These are phyloP conservation scores for Oryctes rhinoceros DNA, from an alignment of 1,140 invertebrate species.

Conservation along the genomic window DNA sequence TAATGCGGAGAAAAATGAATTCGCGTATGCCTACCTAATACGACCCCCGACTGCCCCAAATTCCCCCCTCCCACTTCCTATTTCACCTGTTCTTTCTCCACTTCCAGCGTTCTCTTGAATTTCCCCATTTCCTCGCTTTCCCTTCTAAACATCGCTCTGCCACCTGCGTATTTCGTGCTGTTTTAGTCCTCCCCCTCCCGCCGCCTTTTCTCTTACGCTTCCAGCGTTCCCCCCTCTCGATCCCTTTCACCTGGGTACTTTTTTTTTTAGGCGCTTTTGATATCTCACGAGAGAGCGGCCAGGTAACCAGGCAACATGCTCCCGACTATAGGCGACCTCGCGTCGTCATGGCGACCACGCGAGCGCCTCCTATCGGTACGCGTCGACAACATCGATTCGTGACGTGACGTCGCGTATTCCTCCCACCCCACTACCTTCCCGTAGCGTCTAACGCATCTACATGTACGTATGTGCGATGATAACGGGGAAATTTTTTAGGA, in stretches of 20 bases:
- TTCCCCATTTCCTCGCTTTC: too few species aligned
- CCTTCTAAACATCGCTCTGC: not conserved
- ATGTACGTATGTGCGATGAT: too few species aligned
- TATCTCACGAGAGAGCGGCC: not conserved
- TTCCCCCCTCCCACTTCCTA: not conserved
- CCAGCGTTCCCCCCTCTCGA: not conserved
- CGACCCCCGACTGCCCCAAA: not conserved
- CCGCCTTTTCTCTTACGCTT: not conserved
- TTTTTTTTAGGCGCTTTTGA: not conserved
- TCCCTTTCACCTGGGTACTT: conserved; percentile 3
- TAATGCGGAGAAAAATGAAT: not conserved
- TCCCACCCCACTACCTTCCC: not conserved
- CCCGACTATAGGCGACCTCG: not conserved
- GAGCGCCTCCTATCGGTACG: conserved; percentile 2
- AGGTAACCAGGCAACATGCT: conserved; percentile 2
- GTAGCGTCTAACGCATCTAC: not conserved
- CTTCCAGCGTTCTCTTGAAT: not conserved
- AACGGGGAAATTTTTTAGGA: not conserved
- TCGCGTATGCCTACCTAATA: not conserved
- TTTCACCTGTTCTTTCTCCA: not conserved
- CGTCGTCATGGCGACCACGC: not conserved
- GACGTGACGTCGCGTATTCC: not conserved
- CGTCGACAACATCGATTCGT: conserved; percentile 13
- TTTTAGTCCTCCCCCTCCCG: not conserved
- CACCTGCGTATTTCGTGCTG: not conserved